Conservation (phyloP, 2,113 vertebrate genomes). For the Aythya baeri region DNA sequence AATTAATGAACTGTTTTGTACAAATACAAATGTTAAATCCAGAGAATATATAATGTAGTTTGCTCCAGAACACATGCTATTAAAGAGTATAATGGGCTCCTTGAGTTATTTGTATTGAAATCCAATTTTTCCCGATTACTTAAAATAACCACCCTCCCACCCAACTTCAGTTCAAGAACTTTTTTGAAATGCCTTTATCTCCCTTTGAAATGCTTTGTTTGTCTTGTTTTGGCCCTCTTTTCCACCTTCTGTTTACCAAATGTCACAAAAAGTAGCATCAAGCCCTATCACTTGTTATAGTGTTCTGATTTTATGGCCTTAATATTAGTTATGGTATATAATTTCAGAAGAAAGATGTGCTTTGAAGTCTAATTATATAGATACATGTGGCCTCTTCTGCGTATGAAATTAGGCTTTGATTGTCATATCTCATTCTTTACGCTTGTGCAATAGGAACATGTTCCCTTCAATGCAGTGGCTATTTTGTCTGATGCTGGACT, state of each 20-base stretch:
- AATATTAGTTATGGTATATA: slow-evolving; percentile 17
- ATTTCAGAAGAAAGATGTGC: slow-evolving; percentile 54
- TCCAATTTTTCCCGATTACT: not conserved
- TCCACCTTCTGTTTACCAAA: not conserved
- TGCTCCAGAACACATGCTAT: not conserved
- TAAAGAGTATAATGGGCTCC: not conserved
- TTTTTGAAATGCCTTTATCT: not conserved
- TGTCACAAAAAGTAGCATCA: slow-evolving; percentile 57
- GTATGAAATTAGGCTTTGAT: slow-evolving; percentile 52
- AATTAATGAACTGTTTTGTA: not conserved
- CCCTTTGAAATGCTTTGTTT: not conserved
- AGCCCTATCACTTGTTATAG: slow-evolving; percentile 36
- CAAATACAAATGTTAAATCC: not conserved
- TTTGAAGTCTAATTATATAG: slow-evolving; percentile 34
- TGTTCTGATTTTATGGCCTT: slow-evolving; percentile 58
- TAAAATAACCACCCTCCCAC: not conserved
- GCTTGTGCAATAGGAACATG: slow-evolving; percentile 73
- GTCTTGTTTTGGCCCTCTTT: not conserved
- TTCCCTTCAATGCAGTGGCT: slow-evolving; percentile 58
- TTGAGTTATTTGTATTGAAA: not conserved
- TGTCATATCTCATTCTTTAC: slow-evolving; percentile 47
- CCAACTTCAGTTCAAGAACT: not conserved
- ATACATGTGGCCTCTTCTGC: slow-evolving; percentile 50
- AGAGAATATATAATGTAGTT: not conserved
- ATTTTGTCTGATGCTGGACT: slow-evolving; percentile 56